phyloP scores from a whole-genome alignment of 1,140 invertebrate species.

The Drosophila biarmipes region DNA sequence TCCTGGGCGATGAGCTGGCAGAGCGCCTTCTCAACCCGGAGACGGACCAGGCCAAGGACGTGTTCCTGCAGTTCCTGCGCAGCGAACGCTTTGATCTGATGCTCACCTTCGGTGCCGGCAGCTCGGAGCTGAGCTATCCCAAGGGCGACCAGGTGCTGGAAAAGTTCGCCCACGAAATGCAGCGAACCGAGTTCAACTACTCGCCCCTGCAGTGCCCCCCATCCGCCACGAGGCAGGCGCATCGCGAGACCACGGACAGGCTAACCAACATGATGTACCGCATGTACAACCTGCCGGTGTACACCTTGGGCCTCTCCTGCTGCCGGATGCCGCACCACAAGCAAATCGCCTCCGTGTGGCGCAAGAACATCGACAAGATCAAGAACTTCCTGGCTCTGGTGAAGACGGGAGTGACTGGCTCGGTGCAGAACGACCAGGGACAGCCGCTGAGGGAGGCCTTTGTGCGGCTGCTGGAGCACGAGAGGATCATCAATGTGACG shows the following conservation, averaged over 20 bases:
- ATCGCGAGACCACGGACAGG: conserved; percentile 60
- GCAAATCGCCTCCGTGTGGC: conserved; percentile 90
- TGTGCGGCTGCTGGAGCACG: conserved; percentile 87
- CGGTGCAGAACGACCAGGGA: conserved; percentile 88
- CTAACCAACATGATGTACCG: conserved; percentile 87
- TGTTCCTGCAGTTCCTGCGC: conserved; percentile 71
- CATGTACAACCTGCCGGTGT: conserved; percentile 86
- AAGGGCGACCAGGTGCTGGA: conserved; percentile 66
- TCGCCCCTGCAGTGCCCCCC: conserved; percentile 67
- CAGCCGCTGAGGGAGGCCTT: conserved; percentile 89
- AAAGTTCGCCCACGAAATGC: conserved; percentile 70
- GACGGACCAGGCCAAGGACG: conserved; percentile 51
- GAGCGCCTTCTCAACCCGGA: conserved; percentile 74
- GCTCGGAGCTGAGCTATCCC: conserved; percentile 66
- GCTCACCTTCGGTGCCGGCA: conserved; percentile 75
- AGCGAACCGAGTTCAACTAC: conserved; percentile 72
- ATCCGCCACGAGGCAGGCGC: conserved; percentile 58
- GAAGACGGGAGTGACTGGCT: conserved; percentile 89
- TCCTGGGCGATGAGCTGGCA: conserved; percentile 72
- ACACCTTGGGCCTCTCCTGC: conserved; percentile 88
- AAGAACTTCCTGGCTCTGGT: conserved; percentile 87
- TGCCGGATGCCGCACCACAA: conserved; percentile 90
- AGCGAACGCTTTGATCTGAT: conserved; percentile 76
- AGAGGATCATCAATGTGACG: conserved; percentile 87
- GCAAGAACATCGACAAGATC: conserved; percentile 89